Percentiles rank a stretch among this genome's conserved stretches.
phyloP scores from a whole-genome alignment of 2,113 vertebrate species.

The Pelvicachromis taeniatus region DNA sequence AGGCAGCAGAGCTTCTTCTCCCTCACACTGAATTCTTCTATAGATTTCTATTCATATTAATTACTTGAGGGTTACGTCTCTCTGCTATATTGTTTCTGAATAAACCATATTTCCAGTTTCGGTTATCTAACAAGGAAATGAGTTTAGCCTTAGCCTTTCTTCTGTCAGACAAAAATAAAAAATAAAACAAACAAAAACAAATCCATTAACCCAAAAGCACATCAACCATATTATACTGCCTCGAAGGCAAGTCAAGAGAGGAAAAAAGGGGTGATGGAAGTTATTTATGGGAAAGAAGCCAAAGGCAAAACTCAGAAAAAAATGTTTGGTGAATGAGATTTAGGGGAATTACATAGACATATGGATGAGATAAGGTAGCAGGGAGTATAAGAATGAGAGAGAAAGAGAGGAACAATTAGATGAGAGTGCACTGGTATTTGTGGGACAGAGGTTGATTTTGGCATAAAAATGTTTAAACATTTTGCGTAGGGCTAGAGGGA shows the following conservation, averaged over 20 bases:
- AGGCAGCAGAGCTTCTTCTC: background rate
- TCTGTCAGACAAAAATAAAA: background rate
- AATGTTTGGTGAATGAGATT: background rate
- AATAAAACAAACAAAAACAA: conserved; percentile 19
- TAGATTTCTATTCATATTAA: background rate
- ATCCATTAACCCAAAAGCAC: conserved; percentile 32
- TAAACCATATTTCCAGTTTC: background rate
- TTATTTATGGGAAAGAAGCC: conserved; percentile 33
- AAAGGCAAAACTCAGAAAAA: conserved; percentile 40
- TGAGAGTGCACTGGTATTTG: background rate
- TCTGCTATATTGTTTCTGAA: background rate
- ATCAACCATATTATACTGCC: conserved; percentile 16
- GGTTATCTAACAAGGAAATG: background rate
- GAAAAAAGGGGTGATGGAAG: background rate
- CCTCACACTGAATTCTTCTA: background rate
- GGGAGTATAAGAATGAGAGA: background rate
- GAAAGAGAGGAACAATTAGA: background rate
- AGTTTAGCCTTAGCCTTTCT: background rate
- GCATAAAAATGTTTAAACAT: background rate
- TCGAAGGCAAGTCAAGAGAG: background rate
- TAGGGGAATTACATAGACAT: background rate
- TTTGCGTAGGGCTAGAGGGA: background rate
- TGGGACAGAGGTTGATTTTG: background rate
- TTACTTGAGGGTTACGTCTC: background rate
- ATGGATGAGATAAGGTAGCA: background rate